These are phyloP conservation scores for Biston stratarius DNA, from an alignment of 2,888 invertebrate species.

Conservation along the genomic window DNA sequence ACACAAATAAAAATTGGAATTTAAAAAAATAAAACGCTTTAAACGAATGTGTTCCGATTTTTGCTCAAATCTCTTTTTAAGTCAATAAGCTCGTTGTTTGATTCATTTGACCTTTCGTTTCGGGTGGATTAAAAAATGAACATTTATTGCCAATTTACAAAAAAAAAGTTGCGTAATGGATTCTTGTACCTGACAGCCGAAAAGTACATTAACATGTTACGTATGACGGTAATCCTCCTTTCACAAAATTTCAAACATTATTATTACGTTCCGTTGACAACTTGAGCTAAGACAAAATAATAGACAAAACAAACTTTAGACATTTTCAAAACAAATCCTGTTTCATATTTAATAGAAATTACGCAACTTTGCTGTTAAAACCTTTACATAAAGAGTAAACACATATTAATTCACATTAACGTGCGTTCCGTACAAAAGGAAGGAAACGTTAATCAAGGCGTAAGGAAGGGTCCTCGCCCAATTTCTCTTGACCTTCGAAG, in stretches of 20 bases:
- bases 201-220: too few species aligned
- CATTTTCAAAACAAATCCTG: not conserved
- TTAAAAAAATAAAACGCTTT: conserved; percentile 14
- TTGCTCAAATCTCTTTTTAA: conserved; percentile 24
- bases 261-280: too few species aligned
- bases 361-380: conserved; percentile 9
- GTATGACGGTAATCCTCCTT: too few species aligned
- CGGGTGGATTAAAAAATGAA: conserved; percentile 13
- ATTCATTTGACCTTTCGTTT: conserved; percentile 23
- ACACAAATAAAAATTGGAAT: conserved; percentile 26
- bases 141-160: conserved; percentile 4
- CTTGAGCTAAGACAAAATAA: too few species aligned
- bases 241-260: too few species aligned
- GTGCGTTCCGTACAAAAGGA: conserved; percentile 45
- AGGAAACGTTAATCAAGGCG: conserved; percentile 70
- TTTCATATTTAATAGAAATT: not conserved
- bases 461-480: conserved; percentile 70
- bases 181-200: too few species aligned
- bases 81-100: conserved; percentile 20
- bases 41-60: conserved; percentile 17
- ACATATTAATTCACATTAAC: conserved; percentile 34
- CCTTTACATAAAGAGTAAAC: conserved; percentile 26
- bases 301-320: not conserved
- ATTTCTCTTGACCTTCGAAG: conserved; percentile 49
- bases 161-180: not conserved